Evolutionary conservation across 2,113 vertebrate species (phyloP), one percentile per base, ranked within the genome.

Genomic region (Mus spicilegus): DNA sequence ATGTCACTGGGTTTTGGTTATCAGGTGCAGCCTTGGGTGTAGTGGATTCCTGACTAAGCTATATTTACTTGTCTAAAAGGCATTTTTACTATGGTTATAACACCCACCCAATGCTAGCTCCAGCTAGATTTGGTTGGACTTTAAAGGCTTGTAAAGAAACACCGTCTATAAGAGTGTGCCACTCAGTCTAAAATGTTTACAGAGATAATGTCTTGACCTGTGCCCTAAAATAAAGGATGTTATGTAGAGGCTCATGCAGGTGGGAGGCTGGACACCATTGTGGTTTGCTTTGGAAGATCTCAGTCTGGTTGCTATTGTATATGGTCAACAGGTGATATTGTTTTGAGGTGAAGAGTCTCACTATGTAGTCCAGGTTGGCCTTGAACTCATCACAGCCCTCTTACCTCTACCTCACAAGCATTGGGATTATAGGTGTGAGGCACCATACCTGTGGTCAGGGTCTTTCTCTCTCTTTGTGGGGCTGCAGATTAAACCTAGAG

Each of bases 161-260:
- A 49, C 10, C 3, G 17, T 13, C 3, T 22, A 72, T 22, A 92
- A 22, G 26, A 54, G 6, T 24, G 8, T 39, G 46, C 33, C 67
- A 7, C 19, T 14, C 7, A 82, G 77, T 84, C 82, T 81, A 5
- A 65, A 75, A 3, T 91, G 39, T 84, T 63, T 56, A 28, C 51
- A 42, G 56, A 65, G 63, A 84, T 22, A 1, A 22, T 24, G 36
- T 70, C 28, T 86, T 42, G 13, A 17, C 36, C 20, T 81, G 76
- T 85, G 9, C 69, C 69, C 81, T 88, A 24, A 90, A 81, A 20
- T 39, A 73, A 76, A 89, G 49, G 39, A 26, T 42, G 0, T 5
- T 5, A 0, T 19, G 7, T 69, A 5, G 1, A 42, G 19, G 20
- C 13, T 9, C 0, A 0, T 17, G 67, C 30, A 28, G 30, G 42